A percentile compares a stretch with the other conserved stretches of the same genome.
Conservation (phyloP, 2,888 invertebrate species). For the Drosophila prostipennis region DNA sequence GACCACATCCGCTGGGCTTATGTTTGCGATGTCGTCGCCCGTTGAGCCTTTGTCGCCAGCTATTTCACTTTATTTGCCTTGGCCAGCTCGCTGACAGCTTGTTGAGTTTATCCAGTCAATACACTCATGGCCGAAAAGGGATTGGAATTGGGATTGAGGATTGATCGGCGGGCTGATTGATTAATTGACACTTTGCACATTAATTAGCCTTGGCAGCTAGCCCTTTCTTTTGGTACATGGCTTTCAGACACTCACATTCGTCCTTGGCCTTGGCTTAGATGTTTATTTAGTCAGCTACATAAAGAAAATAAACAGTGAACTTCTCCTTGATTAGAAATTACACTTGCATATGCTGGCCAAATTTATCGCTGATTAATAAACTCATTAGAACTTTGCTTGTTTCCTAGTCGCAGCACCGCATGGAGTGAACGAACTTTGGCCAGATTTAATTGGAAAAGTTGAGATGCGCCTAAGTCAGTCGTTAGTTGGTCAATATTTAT, state of each 20-base stretch:
- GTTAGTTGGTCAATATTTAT: constrained; percentile 39
- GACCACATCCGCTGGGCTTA: constrained; percentile 21
- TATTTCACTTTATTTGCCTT: constrained; percentile 75
- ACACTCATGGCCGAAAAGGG: constrained; percentile 35
- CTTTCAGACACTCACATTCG: constrained; percentile 39
- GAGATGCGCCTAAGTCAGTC: constrained; percentile 23
- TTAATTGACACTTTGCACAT: constrained; percentile 81
- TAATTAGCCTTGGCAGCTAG: constrained; percentile 65
- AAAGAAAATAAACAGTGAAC: background rate
- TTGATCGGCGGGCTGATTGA: constrained; percentile 81
- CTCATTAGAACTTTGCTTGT: constrained; percentile 73
- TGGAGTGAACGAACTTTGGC: constrained; percentile 20
- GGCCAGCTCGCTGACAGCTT: constrained; percentile 70
- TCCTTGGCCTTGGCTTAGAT: constrained; percentile 38
- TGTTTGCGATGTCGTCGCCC: constrained; percentile 53
- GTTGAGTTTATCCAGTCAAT: constrained; percentile 78
- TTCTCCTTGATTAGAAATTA: constrained; percentile 56
- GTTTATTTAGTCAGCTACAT: constrained; percentile 18
- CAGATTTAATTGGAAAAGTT: constrained; percentile 55
- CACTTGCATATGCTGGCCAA: constrained; percentile 44
- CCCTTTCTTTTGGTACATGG: constrained; percentile 18
- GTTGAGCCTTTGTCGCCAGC: constrained; percentile 63
- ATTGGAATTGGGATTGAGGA: constrained; percentile 53
- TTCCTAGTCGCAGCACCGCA: constrained; percentile 28
- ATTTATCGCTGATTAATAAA: constrained; percentile 73